These are phyloP conservation scores for Gila robusta DNA, from an alignment of 2,797 vertebrate species.

Conservation along the genomic window DNA sequence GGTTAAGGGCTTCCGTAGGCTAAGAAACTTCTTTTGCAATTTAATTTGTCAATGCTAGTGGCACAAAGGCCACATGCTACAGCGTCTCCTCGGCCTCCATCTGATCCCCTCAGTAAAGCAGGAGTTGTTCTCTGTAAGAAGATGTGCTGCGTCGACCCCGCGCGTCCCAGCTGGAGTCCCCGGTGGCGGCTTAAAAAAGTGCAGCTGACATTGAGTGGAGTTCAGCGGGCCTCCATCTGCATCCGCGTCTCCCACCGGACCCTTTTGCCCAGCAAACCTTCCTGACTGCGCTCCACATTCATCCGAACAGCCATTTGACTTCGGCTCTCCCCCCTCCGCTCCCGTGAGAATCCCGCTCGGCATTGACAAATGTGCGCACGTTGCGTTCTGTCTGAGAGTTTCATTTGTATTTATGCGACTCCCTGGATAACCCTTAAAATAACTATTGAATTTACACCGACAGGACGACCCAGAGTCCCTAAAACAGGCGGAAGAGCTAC, in stretches of 20 bases:
- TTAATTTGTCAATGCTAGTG: too few relatives aligned
- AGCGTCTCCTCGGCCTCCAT: background rate
- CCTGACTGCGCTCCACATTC: conserved; percentile 33
- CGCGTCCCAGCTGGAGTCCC: conserved; percentile 70
- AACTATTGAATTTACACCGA: conserved; percentile 15
- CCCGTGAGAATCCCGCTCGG: conserved; percentile 4
- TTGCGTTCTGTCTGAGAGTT: conserved; percentile 1
- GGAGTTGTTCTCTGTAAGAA: conserved; percentile 41
- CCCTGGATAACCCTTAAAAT: conserved; percentile 34
- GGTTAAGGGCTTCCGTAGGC: too few relatives aligned
- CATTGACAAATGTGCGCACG: conserved; percentile 34
- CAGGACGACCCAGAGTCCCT: background rate
- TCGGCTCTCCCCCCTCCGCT: background rate
- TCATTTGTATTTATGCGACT: conserved; percentile 42
- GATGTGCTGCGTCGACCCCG: conserved; percentile 21
- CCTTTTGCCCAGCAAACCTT: conserved; percentile 52
- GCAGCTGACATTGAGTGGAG: conserved; percentile 74
- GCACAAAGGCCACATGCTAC: background rate
- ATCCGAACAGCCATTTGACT: conserved; percentile 35
- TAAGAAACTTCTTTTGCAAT: too few relatives aligned
- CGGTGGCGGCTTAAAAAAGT: conserved; percentile 69
- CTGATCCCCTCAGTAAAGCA: conserved; percentile 12
- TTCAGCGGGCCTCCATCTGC: conserved; percentile 78
- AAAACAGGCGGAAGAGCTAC: background rate
- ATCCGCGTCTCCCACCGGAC: conserved; percentile 50